Conservation (phyloP, 2,888 invertebrate genomes). For the Temnothorax unifasciatus region DNA sequence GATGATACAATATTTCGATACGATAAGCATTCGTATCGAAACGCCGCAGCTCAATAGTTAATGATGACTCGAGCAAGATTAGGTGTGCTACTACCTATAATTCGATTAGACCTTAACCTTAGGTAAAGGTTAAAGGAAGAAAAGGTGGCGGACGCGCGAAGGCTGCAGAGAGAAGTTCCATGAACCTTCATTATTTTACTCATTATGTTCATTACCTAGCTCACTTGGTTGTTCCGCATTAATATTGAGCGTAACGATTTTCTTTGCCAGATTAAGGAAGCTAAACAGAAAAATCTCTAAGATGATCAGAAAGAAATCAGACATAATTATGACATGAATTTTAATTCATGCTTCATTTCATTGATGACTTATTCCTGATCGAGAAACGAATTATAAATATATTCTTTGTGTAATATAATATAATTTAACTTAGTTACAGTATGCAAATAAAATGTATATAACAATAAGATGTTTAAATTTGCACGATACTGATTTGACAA, state of each 20-base stretch:
- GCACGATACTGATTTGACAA: not conserved
- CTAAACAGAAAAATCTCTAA: conserved; percentile 79
- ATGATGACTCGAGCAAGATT: conserved; percentile 64
- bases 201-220: conserved; percentile 70
- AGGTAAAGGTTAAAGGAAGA: conserved; percentile 71
- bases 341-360: conserved; percentile 62
- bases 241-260: conserved; percentile 83
- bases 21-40: not conserved
- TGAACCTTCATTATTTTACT: conserved; percentile 85
- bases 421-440: not conserved
- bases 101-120: conserved; percentile 84
- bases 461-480: not conserved
- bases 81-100: conserved; percentile 81
- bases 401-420: not conserved
- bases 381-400: not conserved
- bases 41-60: conserved; percentile 30
- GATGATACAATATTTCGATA: not conserved
- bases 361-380: not conserved
- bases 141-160: conserved; percentile 74
- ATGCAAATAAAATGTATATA: not conserved
- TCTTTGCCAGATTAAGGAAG: conserved; percentile 83
- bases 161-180: conserved; percentile 78
- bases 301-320: conserved; percentile 78
- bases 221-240: conserved; percentile 81
- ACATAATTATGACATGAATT: conserved; percentile 80